A percentile compares a stretch with the other conserved stretches of the same genome.
phyloP scores from a whole-genome alignment of 2,888 invertebrate species.

The Saturnia pavonia region DNA sequence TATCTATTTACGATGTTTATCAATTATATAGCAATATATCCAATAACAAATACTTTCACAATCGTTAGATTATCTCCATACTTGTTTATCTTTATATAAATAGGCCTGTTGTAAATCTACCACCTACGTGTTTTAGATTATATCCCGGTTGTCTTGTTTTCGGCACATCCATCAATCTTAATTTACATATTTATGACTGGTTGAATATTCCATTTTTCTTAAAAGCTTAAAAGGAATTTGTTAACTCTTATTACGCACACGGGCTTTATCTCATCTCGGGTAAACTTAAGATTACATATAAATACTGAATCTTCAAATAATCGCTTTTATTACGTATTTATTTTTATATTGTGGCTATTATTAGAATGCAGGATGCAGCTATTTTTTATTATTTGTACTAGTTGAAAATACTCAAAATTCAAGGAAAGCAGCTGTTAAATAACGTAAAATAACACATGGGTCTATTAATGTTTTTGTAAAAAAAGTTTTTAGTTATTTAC shows the following conservation, averaged over 20 bases:
- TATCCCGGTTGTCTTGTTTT: background rate
- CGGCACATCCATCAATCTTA: constrained; percentile 3
- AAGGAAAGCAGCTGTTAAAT: no score
- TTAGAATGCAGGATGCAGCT: no score
- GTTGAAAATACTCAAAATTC: no score
- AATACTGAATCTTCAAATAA: background rate
- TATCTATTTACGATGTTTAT: constrained; percentile 17
- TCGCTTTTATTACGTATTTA: background rate
- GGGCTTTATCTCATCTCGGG: background rate
- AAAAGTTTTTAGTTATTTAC: no score
- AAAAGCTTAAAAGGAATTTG: background rate
- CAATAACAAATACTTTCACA: constrained; percentile 21
- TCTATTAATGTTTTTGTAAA: no score
- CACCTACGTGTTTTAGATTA: constrained; percentile 14
- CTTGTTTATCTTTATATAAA: constrained; percentile 16
- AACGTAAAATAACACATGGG: no score
- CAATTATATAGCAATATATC: constrained; percentile 12
- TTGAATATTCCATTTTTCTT: background rate
- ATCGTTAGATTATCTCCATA: constrained; percentile 15
- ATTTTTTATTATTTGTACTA: no score
- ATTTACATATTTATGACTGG: constrained; percentile 6
- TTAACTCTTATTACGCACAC: background rate
- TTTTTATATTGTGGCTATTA: no score
- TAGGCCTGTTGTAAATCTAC: constrained; percentile 17
- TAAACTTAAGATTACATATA: background rate